A percentile compares a stretch with the other conserved stretches of the same genome.
Conservation (phyloP, 1,140 invertebrate species). For the Archivesica marissinica region DNA sequence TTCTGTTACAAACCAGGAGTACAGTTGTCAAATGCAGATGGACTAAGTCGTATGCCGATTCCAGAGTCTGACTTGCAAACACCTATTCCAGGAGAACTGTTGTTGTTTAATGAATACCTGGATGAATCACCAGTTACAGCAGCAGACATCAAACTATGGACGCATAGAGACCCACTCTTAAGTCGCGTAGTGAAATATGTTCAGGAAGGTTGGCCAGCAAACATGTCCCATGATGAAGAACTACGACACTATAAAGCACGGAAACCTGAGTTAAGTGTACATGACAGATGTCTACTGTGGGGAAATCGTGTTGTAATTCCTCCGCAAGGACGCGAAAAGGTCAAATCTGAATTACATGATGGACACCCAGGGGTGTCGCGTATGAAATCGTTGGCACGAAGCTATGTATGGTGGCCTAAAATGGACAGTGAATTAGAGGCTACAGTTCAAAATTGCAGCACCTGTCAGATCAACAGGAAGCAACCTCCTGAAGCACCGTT, state of each 20-base stretch:
- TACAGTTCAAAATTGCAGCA: background rate
- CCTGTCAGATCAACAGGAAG: background rate
- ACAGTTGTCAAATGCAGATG: constrained; percentile 45
- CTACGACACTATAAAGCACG: constrained; percentile 29
- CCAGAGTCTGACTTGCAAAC: background rate
- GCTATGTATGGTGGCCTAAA: constrained; percentile 65
- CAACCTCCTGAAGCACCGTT: background rate
- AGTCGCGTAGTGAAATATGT: constrained; percentile 10
- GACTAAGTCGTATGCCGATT: constrained; percentile 47
- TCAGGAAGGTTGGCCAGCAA: constrained; percentile 40
- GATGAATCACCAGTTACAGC: constrained; percentile 43
- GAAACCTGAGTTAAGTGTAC: constrained; percentile 15
- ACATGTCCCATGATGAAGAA: background rate
- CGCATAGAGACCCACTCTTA: constrained; percentile 44
- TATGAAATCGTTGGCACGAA: constrained; percentile 46
- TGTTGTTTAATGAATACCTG: constrained; percentile 39
- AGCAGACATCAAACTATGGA: constrained; percentile 22
- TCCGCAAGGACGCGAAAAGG: background rate
- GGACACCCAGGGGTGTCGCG: constrained; percentile 60
- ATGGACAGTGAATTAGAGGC: background rate
- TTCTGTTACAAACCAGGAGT: constrained; percentile 62
- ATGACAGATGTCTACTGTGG: constrained; percentile 57
- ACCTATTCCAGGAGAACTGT: background rate
- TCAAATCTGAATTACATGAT: constrained; percentile 55
- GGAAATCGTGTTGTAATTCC: constrained; percentile 47